These are phyloP conservation scores for Penaeus japonicus DNA, from an alignment of 1,140 invertebrate genomes.

Conservation along the genomic window DNA sequence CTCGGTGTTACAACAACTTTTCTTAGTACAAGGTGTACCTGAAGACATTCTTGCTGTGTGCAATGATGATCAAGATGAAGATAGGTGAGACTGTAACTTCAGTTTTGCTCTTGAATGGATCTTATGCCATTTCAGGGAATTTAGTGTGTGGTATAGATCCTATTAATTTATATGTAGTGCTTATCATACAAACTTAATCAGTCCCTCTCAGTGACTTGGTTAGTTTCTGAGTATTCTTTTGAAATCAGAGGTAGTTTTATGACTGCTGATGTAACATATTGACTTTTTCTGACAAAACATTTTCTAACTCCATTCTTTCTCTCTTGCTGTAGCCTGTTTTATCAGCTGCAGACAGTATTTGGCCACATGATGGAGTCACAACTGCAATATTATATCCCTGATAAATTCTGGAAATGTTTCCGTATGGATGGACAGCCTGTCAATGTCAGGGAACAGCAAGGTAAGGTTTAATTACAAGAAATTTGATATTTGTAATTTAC, in stretches of 20 bases:
- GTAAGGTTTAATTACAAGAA: conserved; percentile 8
- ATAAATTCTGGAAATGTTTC: conserved; percentile 71
- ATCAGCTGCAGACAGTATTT: conserved; percentile 70
- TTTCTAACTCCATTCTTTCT: not conserved
- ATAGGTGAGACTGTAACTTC: conserved; percentile 35
- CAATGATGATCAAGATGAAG: conserved; percentile 60
- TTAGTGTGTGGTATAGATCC: too few relatives aligned
- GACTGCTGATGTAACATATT: too few relatives aligned
- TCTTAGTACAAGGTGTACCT: conserved; percentile 68
- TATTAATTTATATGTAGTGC: too few relatives aligned
- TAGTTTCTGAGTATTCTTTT: not conserved
- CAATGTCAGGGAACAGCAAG: conserved; percentile 72
- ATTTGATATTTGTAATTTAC: not conserved
- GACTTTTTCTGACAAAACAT: too few relatives aligned
- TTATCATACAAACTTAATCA: too few relatives aligned
- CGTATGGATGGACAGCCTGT: conserved; percentile 70
- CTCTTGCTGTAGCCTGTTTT: conserved; percentile 63
- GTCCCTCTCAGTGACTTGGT: too few relatives aligned
- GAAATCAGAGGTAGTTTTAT: not conserved
- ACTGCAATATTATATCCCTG: conserved; percentile 71
- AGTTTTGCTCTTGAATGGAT: too few relatives aligned
- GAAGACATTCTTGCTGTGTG: conserved; percentile 65
- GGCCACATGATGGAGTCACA: conserved; percentile 69
- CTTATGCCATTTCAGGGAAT: too few relatives aligned
- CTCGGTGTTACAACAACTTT: conserved; percentile 71